Evolutionary conservation across 2,113 vertebrate genomes (phyloP), one percentile per base, ranked within the genome.

Genomic region (Ammodytes dubius): DNA sequence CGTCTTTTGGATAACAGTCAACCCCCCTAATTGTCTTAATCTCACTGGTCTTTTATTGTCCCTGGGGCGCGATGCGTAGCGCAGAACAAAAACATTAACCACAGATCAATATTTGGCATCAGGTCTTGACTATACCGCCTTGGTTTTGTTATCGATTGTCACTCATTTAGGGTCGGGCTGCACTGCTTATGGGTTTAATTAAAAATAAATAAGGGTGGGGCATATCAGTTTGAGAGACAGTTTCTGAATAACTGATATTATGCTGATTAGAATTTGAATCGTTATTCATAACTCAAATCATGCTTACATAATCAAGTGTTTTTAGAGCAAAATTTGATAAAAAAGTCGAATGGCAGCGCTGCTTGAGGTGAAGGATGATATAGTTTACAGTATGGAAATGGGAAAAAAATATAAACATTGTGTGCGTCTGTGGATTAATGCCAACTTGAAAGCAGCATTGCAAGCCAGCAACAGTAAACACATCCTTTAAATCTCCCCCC

Each of bases 1-100:
- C 56, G 67, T 90, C 91, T 91, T 91, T 89, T 86, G 82, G 92
- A 92, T 81, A 92, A 92, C 92, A 92, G 93, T 92, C 91, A 93
- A 81, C 87, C 77, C 57, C 27, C 77, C 92, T 95, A 95, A 95
- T 95, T 95, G 92, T 92, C 86, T 91, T 94, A 95, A 94, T 94
- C 93, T 91, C 59, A 77, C 88, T 87, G 77, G 91, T 92, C 92
- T 92, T 90, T 93, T 93, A 90, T 91, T 88, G 86, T 91, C 65
- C 78, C 15, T 0, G 19, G 70, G 56, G 71, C 57, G 5, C 74
- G 72, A 73, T 74, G 84, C 53, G 3, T 2, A 53, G 64, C 0
- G 47, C 72, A 54, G 87, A 81, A 84, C 87, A 90, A 91, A 87
- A 91, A 90, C 87, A 89, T 68, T 35, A 88, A 70, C 64, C 37